These are phyloP conservation scores for Micromesistius poutassou DNA, from an alignment of 2,797 vertebrate species.

Conservation along the genomic window DNA sequence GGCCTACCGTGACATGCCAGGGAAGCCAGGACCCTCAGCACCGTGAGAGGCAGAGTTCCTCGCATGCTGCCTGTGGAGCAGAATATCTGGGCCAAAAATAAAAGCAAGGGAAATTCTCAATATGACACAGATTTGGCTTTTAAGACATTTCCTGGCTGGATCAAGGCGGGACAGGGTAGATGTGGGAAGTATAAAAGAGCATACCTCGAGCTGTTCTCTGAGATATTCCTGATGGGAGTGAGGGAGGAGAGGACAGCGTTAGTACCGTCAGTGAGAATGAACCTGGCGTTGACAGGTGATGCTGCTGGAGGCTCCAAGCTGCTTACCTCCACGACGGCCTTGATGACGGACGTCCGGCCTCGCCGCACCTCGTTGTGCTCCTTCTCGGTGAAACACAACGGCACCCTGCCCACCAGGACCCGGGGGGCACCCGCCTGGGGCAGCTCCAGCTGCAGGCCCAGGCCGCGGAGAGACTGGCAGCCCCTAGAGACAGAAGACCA, in stretches of 20 bases:
- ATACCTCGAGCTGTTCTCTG: constrained; percentile 90
- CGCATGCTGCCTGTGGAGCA: constrained; percentile 76
- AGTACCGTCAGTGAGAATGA: neutral
- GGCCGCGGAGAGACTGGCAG: constrained; percentile 75
- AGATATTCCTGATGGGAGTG: constrained; percentile 81
- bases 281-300: neutral
- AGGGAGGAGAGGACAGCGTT: neutral
- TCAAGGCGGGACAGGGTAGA: neutral
- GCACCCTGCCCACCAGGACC: constrained; percentile 84
- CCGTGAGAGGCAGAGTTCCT: constrained; percentile 83
- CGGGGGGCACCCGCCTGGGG: constrained; percentile 62
- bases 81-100: constrained; percentile 58
- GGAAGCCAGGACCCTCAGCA: constrained; percentile 90
- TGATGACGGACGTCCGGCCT: constrained; percentile 82
- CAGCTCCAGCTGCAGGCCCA: constrained; percentile 86
- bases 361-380: constrained; percentile 86
- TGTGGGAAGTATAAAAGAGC: constrained; percentile 16
- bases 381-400: constrained; percentile 88
- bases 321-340: constrained; percentile 83
- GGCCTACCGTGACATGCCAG: constrained; percentile 92
- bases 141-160: neutral
- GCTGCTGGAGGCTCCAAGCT: neutral
- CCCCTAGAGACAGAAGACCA: constrained; percentile 68
- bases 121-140: neutral
- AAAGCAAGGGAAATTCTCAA: neutral